A percentile compares a stretch with the other conserved stretches of the same genome.
Conservation (phyloP, 1,140 invertebrate genomes). For the Plectrocnemia conspersa region DNA sequence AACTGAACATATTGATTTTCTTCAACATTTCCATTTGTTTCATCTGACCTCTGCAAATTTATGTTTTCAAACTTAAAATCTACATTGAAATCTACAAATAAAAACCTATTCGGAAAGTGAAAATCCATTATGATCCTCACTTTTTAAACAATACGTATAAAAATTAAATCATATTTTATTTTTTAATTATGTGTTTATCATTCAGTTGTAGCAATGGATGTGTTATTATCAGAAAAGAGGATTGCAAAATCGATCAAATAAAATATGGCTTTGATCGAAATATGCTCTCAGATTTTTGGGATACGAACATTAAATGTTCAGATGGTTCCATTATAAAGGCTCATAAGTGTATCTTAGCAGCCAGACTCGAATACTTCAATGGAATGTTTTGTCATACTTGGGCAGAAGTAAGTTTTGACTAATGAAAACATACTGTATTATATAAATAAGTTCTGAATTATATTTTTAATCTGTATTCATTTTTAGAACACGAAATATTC, state of each 20-base stretch:
- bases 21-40: too few relatives aligned
- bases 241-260: constrained; percentile 2
- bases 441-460: neutral
- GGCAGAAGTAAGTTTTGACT: constrained; percentile 54
- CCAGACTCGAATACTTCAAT: constrained; percentile 69
- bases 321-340: constrained; percentile 58
- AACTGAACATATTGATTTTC: too few relatives aligned
- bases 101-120: too few relatives aligned
- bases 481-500: constrained; percentile 48
- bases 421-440: neutral
- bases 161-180: neutral
- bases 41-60: too few relatives aligned
- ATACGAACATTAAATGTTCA: constrained; percentile 56
- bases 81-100: too few relatives aligned
- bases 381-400: constrained; percentile 69
- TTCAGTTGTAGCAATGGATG: constrained; percentile 25
- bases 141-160: too few relatives aligned
- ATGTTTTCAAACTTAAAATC: too few relatives aligned
- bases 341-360: constrained; percentile 69
- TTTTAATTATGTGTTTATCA: constrained; percentile 7
- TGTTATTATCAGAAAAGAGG: constrained; percentile 26
- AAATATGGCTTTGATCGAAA: constrained; percentile 37
- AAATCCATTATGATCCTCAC: too few relatives aligned
- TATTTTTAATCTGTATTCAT: constrained; percentile 25
- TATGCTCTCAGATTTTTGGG: constrained; percentile 53